A percentile compares a stretch with the other conserved stretches of the same genome.
Conservation (phyloP, 1,140 invertebrate genomes). For the Drosophila suzukii region DNA sequence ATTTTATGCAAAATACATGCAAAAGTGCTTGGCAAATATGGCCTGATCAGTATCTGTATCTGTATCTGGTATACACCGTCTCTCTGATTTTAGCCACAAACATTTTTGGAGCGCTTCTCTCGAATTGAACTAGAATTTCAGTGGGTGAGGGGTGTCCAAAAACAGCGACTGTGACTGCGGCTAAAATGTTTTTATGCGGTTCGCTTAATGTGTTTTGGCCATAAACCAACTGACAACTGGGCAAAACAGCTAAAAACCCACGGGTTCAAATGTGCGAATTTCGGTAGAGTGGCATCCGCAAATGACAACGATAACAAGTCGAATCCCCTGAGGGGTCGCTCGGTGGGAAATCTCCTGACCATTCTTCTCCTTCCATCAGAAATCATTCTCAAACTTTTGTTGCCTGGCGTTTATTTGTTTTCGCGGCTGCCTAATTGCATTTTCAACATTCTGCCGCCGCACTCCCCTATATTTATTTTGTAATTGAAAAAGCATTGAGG, state of each 20-base stretch:
- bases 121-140: conserved; percentile 35
- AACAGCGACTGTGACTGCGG: conserved; percentile 43
- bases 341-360: neutral
- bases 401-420: conserved; percentile 57
- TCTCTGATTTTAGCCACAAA: conserved; percentile 24
- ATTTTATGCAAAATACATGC: conserved; percentile 79
- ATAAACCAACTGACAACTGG: conserved; percentile 73
- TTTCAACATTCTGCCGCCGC: conserved; percentile 43
- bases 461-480: conserved; percentile 42
- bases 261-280: conserved; percentile 21
- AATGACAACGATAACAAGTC: conserved; percentile 40
- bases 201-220: conserved; percentile 82
- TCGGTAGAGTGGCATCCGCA: conserved; percentile 19
- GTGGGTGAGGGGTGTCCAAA: conserved; percentile 10
- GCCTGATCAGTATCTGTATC: conserved; percentile 38
- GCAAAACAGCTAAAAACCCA: conserved; percentile 51
- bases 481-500: conserved; percentile 40
- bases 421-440: conserved; percentile 71
- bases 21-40: conserved; percentile 80
- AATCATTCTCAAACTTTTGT: conserved; percentile 45
- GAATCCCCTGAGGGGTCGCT: conserved; percentile 7
- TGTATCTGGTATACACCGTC: conserved; percentile 15
- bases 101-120: conserved; percentile 63
- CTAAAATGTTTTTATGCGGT: conserved; percentile 82
- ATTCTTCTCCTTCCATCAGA: conserved; percentile 10